These are phyloP conservation scores for Pharmacophagus antenor DNA, from an alignment of 2,888 invertebrate genomes.

Conservation along the genomic window DNA sequence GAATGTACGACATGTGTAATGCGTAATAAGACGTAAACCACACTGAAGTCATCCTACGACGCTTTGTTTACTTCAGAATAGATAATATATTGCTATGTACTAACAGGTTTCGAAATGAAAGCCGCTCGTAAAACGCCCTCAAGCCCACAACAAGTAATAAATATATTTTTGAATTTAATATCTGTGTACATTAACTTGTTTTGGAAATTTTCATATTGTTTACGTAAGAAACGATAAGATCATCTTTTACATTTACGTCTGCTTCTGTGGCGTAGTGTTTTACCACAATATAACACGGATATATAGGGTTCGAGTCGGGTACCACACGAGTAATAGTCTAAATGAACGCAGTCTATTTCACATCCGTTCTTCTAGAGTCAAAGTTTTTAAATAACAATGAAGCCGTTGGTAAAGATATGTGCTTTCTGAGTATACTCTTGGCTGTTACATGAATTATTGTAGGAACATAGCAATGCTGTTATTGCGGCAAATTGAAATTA, in stretches of 20 bases:
- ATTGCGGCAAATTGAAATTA: too few relatives aligned
- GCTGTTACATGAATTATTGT: too few relatives aligned
- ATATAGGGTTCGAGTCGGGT: too few relatives aligned
- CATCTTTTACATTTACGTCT: not conserved
- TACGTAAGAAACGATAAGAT: not conserved
- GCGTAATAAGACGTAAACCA: not conserved
- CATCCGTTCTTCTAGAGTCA: too few relatives aligned
- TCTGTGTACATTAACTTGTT: not conserved
- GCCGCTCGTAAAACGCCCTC: slow-evolving; percentile 4
- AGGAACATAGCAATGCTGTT: too few relatives aligned
- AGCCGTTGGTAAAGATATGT: too few relatives aligned
- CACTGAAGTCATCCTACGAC: not conserved
- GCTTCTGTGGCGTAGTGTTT: too few relatives aligned
- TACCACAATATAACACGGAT: too few relatives aligned
- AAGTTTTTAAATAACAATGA: too few relatives aligned
- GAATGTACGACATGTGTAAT: not conserved
- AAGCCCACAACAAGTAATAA: slow-evolving; percentile 1
- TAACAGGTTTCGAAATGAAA: slow-evolving; percentile 11
- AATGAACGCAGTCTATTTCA: too few relatives aligned
- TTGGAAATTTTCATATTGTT: not conserved
- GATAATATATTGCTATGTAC: slow-evolving; percentile 6
- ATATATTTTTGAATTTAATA: not conserved
- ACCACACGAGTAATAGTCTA: too few relatives aligned
- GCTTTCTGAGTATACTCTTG: too few relatives aligned
- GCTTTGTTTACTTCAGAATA: slow-evolving; percentile 17